A percentile compares a stretch with the other conserved stretches of the same genome.
Conservation (phyloP, 2,888 invertebrate species). For the Drosophila kanekoi region DNA sequence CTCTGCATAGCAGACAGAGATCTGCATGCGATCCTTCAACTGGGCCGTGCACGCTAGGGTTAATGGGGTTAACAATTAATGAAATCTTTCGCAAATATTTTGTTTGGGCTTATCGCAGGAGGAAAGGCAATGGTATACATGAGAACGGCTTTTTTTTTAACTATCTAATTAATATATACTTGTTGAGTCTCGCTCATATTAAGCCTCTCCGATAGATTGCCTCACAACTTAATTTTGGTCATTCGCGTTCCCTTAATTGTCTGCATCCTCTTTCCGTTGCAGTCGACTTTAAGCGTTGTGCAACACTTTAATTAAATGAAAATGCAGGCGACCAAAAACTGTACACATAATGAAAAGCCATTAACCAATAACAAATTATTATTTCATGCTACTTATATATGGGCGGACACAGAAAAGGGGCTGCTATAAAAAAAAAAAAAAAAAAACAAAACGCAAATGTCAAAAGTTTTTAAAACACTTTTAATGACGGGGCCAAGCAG, state of each 20-base stretch:
- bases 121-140: not conserved
- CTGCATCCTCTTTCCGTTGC: conserved; percentile 11
- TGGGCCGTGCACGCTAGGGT: not conserved
- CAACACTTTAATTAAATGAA: conserved; percentile 46
- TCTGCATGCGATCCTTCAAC: conserved; percentile 5
- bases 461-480: conserved; percentile 55
- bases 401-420: conserved; percentile 3
- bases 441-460: conserved; percentile 27
- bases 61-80: no score
- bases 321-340: conserved; percentile 22
- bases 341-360: conserved; percentile 43
- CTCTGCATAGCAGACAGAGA: not conserved
- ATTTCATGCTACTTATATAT: conserved; percentile 38
- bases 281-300: not conserved
- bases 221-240: conserved; percentile 1
- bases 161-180: no score
- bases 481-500: conserved; percentile 49
- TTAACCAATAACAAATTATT: conserved; percentile 64
- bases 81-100: not conserved
- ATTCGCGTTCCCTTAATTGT: conserved; percentile 23
- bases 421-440: conserved; percentile 11
- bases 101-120: not conserved
- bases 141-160: no score
- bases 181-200: no score
- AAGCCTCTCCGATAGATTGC: not conserved